Base-by-base conservation (phyloP, 1,140 invertebrate species). In the Papilio polyxenes region DNA sequence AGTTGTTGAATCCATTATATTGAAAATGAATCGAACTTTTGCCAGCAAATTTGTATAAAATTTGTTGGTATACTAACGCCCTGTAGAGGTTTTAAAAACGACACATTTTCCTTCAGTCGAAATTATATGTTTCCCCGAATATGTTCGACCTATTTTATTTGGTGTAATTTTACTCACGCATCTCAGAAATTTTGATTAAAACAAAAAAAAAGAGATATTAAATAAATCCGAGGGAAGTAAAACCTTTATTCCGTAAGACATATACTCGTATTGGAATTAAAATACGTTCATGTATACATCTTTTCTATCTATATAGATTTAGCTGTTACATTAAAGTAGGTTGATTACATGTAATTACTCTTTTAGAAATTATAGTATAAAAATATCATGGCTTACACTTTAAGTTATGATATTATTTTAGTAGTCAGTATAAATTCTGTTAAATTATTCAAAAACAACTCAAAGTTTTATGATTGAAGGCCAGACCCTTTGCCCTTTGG, bases 401-500 rank as follows among this genome's bases (percentile, higher is more conserved):
- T 72, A 72, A 72, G 31, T 72, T 72, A 37, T 40, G 31, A 3
- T 37, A 37, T 23, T 15, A 72, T 72, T 31, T 72, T 15, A 37
- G 31, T 65, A 65, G 62, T 31, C 23, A 23, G 4, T 37, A 65
- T 31, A 65, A 65, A 65, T 65, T 37, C 23, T 23, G 62, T 65
- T 72, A 72, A 72, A 72, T 72, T 72, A 72, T 72, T 72, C 65
- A 72, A 37, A 65, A 65, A 65, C 62, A 72, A 72, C 23, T 72
- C 65, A 40, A 72, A 72, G 10, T 72, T 72, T 72, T 72, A 72
- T 72, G 65, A 72, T 40, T 72, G 65, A 72, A 72, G 65, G 65
- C 23, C 65, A 40, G 31, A 37, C 65, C 65, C 65, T 72, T 72
- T 72, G 65, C 65, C 65, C 65, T 72, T 72, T 72, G 65, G 65